Evolutionary conservation across 1,140 invertebrate species (phyloP), one percentile per base, ranked within the genome.

Genomic region (Periplaneta americana): DNA sequence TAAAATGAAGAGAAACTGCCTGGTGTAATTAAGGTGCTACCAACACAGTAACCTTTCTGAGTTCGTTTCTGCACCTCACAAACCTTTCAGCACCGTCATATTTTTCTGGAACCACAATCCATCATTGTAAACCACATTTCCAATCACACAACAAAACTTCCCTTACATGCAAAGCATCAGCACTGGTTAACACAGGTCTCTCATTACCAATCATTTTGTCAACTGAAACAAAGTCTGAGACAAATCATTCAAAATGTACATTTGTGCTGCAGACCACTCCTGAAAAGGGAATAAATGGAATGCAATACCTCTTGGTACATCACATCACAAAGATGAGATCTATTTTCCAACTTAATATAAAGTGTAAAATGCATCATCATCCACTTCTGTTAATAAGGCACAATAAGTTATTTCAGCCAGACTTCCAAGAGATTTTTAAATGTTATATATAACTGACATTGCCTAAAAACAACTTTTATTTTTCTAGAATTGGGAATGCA

Each of bases 11-110:
- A 82, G 74, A 82, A 82, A 82, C 82, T 82, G 34, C 74, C 66
- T 79, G 82, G 82, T 82, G 82, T 82, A 82, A 82, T 82, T 82
- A 82, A 79, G 79, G 81, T 82, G 82, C 33, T 80, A 37, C 32
- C 22, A 80, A 35, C 31, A 33, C 31, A 48, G 31, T 39, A n/a
- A 81, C 34, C 80, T 37, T 22, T 36, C 37, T 57, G 57, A 34
- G 31, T 34, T 75, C 15, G 34, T 78, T 34, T 34, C 36, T 8
- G 31, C 15, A 8, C 39, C 18, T 28, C 1, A 6, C 39, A 33
- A 80, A 57, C 39, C 79, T 66, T 34, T 80, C 31, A 80, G n/a
- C 35, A 13, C 22, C 76, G 36, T n/a, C 57, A 32, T 33, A 74
- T 35, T 34, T 48, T 80, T 57, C 80, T 74, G 57, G 57, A 74